Base-by-base conservation (phyloP, 2,797 vertebrate genomes). In the Acanthurus lineatus region DNA sequence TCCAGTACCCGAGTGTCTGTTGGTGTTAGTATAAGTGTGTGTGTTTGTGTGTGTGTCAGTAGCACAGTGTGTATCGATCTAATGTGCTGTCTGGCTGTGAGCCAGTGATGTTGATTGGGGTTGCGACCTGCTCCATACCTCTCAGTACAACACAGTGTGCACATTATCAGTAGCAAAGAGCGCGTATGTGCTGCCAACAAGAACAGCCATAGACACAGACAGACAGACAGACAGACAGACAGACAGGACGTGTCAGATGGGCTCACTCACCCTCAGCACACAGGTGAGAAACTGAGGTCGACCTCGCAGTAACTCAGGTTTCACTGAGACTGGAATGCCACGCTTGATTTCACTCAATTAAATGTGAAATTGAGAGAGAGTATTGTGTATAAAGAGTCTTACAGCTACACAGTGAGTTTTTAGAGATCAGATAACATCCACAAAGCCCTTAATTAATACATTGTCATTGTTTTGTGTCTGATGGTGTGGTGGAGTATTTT, bases 291-390 rank as follows among this genome's bases (percentile, higher is more conserved):
- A 52, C 47, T 16, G 54, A 65, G 61, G 69, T 60, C 15, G 19
- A 58, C 22, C 62, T 71, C 1, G 0, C 61, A 9, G 64, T 56
- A 17, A 79, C 76, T 86, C 77, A 64, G 73, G 62, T 84, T 81
- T 70, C 79, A 65, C 60, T 19, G 56, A 81, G 76, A 66, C 60
- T 58, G 68, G 79, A 88, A 85, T 71, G 49, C 45, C 52, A 38
- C 9, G 49, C 85, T 74, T 75, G 66, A 69, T 76, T 86, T 90
- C 75, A 78, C 82, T 76, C 77, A 65, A 74, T 86, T 85, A 75
- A 82, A 82, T 49, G 61, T 72, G 47, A 81, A 67, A 81, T 79
- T 65, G 58, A 71, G 65, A 68, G 61, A 45, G 47, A 63, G 63
- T 61, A 28, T 66, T 17, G 8, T 9, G 47, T 15, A 52, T 32